Conservation (phyloP, 2,797 vertebrate species). For the Psittacula derbiana region DNA sequence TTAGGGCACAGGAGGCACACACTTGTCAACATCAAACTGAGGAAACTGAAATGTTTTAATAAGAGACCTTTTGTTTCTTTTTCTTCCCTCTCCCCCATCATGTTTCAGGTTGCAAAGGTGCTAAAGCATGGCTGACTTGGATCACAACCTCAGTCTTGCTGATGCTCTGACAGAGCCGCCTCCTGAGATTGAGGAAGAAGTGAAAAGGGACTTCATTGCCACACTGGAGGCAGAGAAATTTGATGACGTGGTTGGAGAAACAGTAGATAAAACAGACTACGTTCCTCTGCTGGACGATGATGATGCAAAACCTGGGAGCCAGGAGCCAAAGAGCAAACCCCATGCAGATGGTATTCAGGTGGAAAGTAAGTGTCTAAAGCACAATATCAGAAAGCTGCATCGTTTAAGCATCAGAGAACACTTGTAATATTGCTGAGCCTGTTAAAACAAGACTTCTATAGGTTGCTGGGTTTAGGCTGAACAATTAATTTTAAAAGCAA, state of each 20-base stretch:
- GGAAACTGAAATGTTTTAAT: neutral
- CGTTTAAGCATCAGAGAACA: rapidly evolving
- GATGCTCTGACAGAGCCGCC: slow-evolving; percentile 88
- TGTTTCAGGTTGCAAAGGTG: slow-evolving; percentile 25
- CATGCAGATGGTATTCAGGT: slow-evolving; percentile 25
- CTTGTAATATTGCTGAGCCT: rapidly evolving
- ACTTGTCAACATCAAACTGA: neutral
- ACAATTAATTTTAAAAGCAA: rapidly evolving
- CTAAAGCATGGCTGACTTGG: slow-evolving; percentile 79
- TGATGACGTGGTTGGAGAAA: slow-evolving; percentile 92
- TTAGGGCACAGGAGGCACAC: neutral
- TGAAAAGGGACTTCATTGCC: slow-evolving; percentile 90
- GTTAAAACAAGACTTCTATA: rapidly evolving
- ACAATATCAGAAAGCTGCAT: neutral
- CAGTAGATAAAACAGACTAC: slow-evolving; percentile 89
- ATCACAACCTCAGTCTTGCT: slow-evolving; percentile 83
- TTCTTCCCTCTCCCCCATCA: neutral
- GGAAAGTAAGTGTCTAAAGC: slow-evolving; percentile 65
- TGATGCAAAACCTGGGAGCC: slow-evolving; percentile 46
- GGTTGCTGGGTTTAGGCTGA: neutral
- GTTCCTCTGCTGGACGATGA: slow-evolving; percentile 89
- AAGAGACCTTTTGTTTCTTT: neutral
- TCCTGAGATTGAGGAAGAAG: slow-evolving; percentile 78
- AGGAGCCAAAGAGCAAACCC: slow-evolving; percentile 69
- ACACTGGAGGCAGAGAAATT: slow-evolving; percentile 88